Evolutionary conservation across 2,888 invertebrate genomes (phyloP), one percentile per base, ranked within the genome.

Genomic region (Oscheius sp.): DNA sequence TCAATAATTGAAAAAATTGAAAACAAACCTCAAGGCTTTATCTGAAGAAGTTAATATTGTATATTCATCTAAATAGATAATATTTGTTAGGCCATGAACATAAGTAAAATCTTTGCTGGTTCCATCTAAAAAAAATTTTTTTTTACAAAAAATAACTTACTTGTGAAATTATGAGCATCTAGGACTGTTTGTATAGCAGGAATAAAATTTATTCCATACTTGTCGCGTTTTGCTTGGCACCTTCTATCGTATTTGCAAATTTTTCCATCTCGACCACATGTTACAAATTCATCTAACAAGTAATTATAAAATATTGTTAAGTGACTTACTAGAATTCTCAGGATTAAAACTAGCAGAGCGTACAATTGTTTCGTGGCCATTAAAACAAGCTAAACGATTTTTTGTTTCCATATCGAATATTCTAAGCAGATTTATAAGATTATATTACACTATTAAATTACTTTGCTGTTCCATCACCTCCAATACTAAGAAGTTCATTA

Each of bases 401-500:
- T 33, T 33, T 6, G n/a, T 64, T n/a, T 33, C 50, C 64, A 64
- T 50, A 33, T 64, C 64, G 17, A 45, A 64, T 17, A 64, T n/a
- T 52, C 64, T 64, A 23, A 2, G 25, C 3, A 48, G 20, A 48
- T 25, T 48, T n/a, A n/a, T n/a, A n/a, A n/a, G 12, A 23, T 23
- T 27, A 23, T 4, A 23, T 2, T n/a, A n/a, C n/a, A n/a, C n/a
- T n/a, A n/a, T n/a, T n/a, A n/a, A n/a, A n/a, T n/a, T n/a, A 61
- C 61, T 61, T 61, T 10, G 61, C 61, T 10, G 45, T 61, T 17
- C 50, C 48, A 50, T 64, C 64, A 8, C 64, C 64, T 23, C 64
- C 64, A 46, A 64, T 52, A 33, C 50, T 64, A 3, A 64, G 27
- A 17, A 64, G 8, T 2, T 64, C 48, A 34, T 64, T 64, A 12